Evolutionary conservation across 2,888 invertebrate genomes (phyloP), one percentile per base, ranked within the genome.

Genomic region (Caenorhabditis doughertyi): DNA sequence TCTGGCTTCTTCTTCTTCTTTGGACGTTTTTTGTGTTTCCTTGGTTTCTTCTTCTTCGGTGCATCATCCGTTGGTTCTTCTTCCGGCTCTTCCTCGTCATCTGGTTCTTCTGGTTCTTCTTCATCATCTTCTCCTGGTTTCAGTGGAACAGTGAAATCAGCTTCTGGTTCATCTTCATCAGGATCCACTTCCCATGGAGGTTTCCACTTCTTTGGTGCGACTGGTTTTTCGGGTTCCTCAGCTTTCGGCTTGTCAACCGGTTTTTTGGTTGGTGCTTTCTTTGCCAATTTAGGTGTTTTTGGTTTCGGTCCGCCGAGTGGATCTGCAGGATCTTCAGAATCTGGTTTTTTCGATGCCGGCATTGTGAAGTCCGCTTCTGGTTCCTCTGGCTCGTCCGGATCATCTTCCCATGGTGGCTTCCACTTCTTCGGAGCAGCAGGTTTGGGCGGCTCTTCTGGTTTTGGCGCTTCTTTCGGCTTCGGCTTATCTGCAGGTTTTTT

Each of bases 141-240:
- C n/a, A 79, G 32, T n/a, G 80, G 83, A 16, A 83, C 53, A 4
- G 83, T 83, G 71, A 80, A 76, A 51, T 83, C 83, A 3, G 79
- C 65, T 81, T 86, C 84, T n/a, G 76, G 76, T 32, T 88, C 85
- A 29, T 88, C 85, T 23, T 73, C 81, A 39, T 81, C 73, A 0
- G 81, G 70, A 62, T 76, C 72, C 1, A 74, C 65, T 65, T 76
- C 72, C 80, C 81, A 81, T 81, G 81, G 76, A 0, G 76, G 81
- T 7, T 77, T 72, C 74, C 67, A 77, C 29, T 81, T 73, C 35
- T 83, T 85, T 21, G 79, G 80, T 23, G 72, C 70, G 0, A 16
- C 60, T 25, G 73, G 68, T 23, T 64, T 73, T 25, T 42, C 55
- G 3, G 81, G 79, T 23, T 76, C 76, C 35, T 71, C 73, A 47